Percentiles rank a stretch among this genome's conserved stretches.
These are phyloP conservation scores for Emydoidea blandingii DNA, from an alignment of 2,797 vertebrate genomes.

Conservation along the genomic window DNA sequence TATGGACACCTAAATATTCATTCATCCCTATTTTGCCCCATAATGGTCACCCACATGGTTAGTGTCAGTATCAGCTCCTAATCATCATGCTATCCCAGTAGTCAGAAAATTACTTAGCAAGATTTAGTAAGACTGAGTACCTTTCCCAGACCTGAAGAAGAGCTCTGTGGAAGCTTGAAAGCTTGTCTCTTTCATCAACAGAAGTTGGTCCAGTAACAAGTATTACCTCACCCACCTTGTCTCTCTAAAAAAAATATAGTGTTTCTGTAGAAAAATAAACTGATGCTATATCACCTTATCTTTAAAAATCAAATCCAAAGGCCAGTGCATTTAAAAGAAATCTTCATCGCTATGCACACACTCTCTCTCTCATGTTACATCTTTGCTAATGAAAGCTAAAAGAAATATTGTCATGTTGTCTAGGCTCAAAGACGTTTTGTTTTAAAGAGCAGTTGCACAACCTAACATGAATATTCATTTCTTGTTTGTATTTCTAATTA, in stretches of 20 bases:
- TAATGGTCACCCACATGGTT: neutral
- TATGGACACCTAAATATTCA: neutral
- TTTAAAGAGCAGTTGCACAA: neutral
- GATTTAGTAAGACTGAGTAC: neutral
- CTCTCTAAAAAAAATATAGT: neutral
- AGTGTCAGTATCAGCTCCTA: neutral
- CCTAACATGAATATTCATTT: neutral
- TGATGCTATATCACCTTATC: neutral
- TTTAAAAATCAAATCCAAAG: neutral
- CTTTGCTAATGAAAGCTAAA: neutral
- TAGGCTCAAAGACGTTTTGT: neutral
- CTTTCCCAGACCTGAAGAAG: neutral
- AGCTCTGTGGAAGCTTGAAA: neutral
- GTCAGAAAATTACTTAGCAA: neutral
- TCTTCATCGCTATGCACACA: neutral
- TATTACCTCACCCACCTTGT: neutral
- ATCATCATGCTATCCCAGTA: neutral
- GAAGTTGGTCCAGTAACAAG: neutral
- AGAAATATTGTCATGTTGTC: neutral
- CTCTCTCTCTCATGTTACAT: neutral
- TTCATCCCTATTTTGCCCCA: neutral
- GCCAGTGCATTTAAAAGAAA: neutral
- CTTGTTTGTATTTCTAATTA: neutral
- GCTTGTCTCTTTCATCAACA: neutral
- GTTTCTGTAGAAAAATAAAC: neutral